phyloP scores from a whole-genome alignment of 37 sponge, comb jelly and placozoan species.

The Hexactinellida sp. region DNA sequence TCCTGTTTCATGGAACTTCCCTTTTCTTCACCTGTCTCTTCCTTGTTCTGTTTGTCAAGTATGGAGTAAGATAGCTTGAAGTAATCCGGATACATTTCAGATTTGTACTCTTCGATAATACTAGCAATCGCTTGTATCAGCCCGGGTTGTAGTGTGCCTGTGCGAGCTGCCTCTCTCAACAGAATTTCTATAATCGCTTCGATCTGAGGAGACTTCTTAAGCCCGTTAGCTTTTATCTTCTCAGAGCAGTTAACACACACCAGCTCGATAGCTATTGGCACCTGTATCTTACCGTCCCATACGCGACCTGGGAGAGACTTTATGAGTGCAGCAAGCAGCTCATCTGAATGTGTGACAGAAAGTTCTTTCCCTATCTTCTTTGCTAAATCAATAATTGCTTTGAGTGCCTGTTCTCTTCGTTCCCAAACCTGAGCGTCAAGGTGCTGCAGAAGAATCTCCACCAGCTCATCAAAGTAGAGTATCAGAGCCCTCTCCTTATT shows the following conservation, averaged over 20 bases:
- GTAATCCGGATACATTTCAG: neutral
- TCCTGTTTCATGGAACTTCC: neutral
- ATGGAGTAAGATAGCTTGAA: neutral
- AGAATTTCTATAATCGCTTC: neutral
- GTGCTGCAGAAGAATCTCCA: neutral
- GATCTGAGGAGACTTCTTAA: neutral
- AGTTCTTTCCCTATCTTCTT: neutral
- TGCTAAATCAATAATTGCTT: neutral
- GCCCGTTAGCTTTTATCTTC: neutral
- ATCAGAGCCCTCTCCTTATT: neutral
- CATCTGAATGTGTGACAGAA: neutral
- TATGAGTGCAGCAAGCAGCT: neutral
- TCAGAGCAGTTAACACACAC: neutral
- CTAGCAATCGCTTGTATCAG: neutral
- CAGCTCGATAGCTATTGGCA: neutral
- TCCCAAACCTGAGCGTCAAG: neutral
- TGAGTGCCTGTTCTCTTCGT: neutral
- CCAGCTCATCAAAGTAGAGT: neutral
- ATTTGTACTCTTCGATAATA: slow-evolving; percentile 5
- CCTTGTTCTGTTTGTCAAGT: neutral
- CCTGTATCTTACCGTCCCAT: neutral
- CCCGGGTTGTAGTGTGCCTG: neutral
- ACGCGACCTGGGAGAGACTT: neutral
- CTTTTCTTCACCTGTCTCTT: neutral
- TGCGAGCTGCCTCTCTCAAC: neutral